A percentile compares a stretch with the other conserved stretches of the same genome.
Evolutionary conservation across 2,888 invertebrate species (phyloP).

Genomic region (Drosophila falleni): DNA sequence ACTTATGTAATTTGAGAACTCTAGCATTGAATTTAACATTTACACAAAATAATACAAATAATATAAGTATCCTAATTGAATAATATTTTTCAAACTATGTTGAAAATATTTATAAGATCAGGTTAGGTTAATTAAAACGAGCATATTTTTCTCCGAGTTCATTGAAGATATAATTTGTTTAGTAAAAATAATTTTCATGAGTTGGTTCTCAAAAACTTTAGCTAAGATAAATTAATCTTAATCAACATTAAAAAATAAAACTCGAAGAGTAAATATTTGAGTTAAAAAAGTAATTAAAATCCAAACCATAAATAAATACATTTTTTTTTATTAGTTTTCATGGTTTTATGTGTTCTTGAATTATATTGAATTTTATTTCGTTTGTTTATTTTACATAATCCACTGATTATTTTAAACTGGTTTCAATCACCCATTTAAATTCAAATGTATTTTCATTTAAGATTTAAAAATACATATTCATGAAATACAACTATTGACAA

Average conservation of each 20-base stretch:
- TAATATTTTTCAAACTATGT: too few species aligned
- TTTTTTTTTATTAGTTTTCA: not conserved
- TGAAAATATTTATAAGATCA: not conserved
- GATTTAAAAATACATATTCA: constrained; percentile 14
- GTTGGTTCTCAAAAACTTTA: not conserved
- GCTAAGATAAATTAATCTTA: not conserved
- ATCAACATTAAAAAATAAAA: not conserved
- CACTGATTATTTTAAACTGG: not conserved
- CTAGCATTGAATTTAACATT: not conserved
- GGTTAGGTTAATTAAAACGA: too few species aligned
- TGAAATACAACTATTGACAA: not conserved
- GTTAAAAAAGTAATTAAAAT: not conserved
- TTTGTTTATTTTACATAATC: not conserved
- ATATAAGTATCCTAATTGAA: too few species aligned
- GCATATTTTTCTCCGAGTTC: too few species aligned
- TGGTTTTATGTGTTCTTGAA: constrained; percentile 8
- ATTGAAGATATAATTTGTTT: too few species aligned
- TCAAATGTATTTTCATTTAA: not conserved
- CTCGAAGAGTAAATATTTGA: not conserved
- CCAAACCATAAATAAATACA: not conserved
- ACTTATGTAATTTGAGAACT: not conserved
- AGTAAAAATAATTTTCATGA: not conserved
- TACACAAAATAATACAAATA: not conserved
- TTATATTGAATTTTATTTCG: constrained; percentile 6
- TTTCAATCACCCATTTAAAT: not conserved